Base-by-base conservation (phyloP, 2,888 invertebrate species). In the Aricia artaxerxes region DNA sequence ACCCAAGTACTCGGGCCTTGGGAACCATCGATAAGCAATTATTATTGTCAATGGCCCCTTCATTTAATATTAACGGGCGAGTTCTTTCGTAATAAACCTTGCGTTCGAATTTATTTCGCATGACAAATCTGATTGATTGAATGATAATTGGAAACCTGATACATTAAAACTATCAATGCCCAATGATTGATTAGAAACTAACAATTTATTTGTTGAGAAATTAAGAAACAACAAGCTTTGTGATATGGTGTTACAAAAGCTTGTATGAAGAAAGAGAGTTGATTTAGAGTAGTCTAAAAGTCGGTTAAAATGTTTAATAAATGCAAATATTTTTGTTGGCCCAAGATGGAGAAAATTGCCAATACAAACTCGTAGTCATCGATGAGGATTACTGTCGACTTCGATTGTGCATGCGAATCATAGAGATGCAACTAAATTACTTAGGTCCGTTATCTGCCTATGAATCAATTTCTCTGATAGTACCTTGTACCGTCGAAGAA, bases 111-210 rank as follows among this genome's bases (percentile, higher is more conserved):
- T 57, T 53, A 53, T 49, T 75, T 75, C 57, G 53, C 76, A 53
- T 76, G 76, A 76, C 76, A 53, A 76, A 76, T 53, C 31, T 76
- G 31, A 76, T 76, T 76, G 76, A 49, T 75, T 75, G 75, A 44
- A 75, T 75, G 53, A 76, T 69, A 69, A 69, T 69, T 69, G 69
- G 69, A 69, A 35, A 69, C 69, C 69, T 69, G 35, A 69, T 69
- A 38, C 69, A 69, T 69, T 35, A 64, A 61, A 61, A 64, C 9
- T 64, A 69, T 16, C 69, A 69, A 69, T 38, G 69, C 35, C 64
- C 13, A 16, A 16, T 13, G 69, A 69, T 69, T 38, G 13, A 69
- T 35, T 69, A 69, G 5, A 69, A 69, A 69, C 69, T 16, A 69
- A 64, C 6, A 24, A 69, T 13, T 38, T 1, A 69, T 5, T 69